A percentile compares a stretch with the other conserved stretches of the same genome.
Evolutionary conservation across 2,113 vertebrate species (phyloP).

Genomic region (Accipiter cooperii): DNA sequence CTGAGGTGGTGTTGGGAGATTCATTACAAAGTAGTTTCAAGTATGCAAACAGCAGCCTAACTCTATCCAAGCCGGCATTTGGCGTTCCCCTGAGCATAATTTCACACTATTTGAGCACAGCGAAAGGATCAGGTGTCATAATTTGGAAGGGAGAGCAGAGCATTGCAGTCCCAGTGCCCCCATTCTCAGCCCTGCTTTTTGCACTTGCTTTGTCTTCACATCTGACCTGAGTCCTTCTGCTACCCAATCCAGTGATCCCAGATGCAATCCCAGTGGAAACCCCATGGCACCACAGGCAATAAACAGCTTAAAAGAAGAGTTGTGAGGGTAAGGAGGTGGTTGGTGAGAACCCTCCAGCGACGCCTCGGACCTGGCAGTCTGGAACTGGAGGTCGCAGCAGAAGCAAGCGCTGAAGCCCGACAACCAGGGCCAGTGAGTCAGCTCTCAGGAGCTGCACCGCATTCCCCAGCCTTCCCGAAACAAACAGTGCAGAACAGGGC

Average conservation of each 20-base stretch:
- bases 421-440: slow-evolving; percentile 17
- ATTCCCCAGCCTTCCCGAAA: slow-evolving; percentile 28
- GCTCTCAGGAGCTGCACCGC: not conserved
- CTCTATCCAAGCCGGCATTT: not conserved
- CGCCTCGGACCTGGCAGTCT: not conserved
- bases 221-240: not conserved
- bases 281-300: rapidly evolving
- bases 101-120: not conserved
- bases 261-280: not conserved
- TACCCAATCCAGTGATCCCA: not conserved
- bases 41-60: not conserved
- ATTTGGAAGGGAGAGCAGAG: not conserved
- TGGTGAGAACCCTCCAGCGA: not conserved
- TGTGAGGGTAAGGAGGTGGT: not conserved
- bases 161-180: not conserved
- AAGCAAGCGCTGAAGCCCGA: not conserved
- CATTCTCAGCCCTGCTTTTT: not conserved
- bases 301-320: not conserved
- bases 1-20: not conserved
- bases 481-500: slow-evolving; percentile 53
- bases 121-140: not conserved
- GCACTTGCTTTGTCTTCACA: not conserved
- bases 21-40: not conserved
- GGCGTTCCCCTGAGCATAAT: not conserved
- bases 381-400: not conserved